Conservation (phyloP, 2,113 vertebrate species). For the Gobiocypris rarus region DNA sequence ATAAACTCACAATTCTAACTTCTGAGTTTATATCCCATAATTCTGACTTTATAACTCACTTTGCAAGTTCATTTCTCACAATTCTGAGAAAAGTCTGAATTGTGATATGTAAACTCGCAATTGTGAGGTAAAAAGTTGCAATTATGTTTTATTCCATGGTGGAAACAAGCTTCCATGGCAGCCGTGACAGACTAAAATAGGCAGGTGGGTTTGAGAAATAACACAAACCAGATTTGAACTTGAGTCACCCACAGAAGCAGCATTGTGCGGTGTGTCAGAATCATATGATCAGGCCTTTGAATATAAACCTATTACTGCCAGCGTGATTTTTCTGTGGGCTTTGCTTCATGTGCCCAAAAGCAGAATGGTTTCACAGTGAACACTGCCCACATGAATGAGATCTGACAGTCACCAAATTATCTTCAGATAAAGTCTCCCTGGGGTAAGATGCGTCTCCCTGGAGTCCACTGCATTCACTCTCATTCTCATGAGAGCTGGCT, state of each 20-base stretch:
- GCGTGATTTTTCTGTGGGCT: background rate
- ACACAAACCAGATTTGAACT: constrained; percentile 11
- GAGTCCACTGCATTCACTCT: background rate
- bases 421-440: constrained; percentile 28
- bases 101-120: too few relatives aligned
- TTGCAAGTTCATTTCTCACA: too few relatives aligned
- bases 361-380: background rate
- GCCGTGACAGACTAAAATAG: background rate
- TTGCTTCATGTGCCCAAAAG: constrained; percentile 5
- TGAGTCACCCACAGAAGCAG: background rate
- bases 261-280: constrained; percentile 3
- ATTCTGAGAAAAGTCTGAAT: too few relatives aligned
- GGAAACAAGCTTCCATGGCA: too few relatives aligned
- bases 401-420: constrained; percentile 37
- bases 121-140: too few relatives aligned
- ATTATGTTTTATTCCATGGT: too few relatives aligned
- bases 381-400: constrained; percentile 33
- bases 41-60: too few relatives aligned
- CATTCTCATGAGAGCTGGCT: background rate
- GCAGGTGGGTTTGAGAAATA: constrained; percentile 9
- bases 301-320: constrained; percentile 22
- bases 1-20: too few relatives aligned
- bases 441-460: constrained; percentile 14
- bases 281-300: constrained; percentile 9
- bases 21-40: too few relatives aligned